Evolutionary conservation across 92 coral and sea anemone species (phyloP).

Genomic region (Palythoa grandiflora): DNA sequence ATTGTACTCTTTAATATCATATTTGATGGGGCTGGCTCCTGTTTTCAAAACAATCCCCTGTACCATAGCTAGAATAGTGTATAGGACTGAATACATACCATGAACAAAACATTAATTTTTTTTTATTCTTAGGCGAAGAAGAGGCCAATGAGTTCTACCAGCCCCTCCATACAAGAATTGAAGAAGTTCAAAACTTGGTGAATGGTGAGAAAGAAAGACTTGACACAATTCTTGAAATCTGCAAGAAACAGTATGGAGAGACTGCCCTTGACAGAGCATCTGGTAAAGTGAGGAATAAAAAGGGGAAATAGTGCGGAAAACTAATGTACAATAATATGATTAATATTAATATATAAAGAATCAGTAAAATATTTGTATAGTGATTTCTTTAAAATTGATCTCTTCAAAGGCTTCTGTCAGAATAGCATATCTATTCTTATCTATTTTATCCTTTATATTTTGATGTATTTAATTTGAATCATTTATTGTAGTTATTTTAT

Average conservation of each 20-base stretch:
- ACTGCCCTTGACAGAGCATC: neutral
- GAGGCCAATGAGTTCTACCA: slow-evolving; percentile 31
- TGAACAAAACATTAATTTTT: slow-evolving; percentile 19
- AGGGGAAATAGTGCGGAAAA: too few relatives aligned
- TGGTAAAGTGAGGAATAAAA: too few relatives aligned
- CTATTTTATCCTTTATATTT: too few relatives aligned
- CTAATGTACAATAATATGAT: too few relatives aligned
- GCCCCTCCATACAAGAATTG: slow-evolving; percentile 9
- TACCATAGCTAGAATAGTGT: slow-evolving; percentile 24
- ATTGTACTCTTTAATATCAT: slow-evolving; percentile 24
- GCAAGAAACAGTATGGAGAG: slow-evolving; percentile 32
- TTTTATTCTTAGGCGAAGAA: slow-evolving; percentile 21
- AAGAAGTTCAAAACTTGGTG: slow-evolving; percentile 3
- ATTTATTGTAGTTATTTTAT: too few relatives aligned
- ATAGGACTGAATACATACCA: slow-evolving; percentile 22
- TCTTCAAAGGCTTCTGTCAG: too few relatives aligned
- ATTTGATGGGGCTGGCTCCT: slow-evolving; percentile 32
- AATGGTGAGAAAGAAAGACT: slow-evolving; percentile 30
- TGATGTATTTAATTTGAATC: too few relatives aligned
- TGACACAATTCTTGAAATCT: slow-evolving; percentile 26
- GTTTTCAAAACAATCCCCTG: slow-evolving; percentile 24
- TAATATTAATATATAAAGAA: too few relatives aligned
- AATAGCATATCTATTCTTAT: too few relatives aligned
- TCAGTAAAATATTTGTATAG: too few relatives aligned
- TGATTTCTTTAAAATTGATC: too few relatives aligned